These are phyloP conservation scores for Cirrhinus molitorella DNA, from an alignment of 2,797 vertebrate species.

Conservation along the genomic window DNA sequence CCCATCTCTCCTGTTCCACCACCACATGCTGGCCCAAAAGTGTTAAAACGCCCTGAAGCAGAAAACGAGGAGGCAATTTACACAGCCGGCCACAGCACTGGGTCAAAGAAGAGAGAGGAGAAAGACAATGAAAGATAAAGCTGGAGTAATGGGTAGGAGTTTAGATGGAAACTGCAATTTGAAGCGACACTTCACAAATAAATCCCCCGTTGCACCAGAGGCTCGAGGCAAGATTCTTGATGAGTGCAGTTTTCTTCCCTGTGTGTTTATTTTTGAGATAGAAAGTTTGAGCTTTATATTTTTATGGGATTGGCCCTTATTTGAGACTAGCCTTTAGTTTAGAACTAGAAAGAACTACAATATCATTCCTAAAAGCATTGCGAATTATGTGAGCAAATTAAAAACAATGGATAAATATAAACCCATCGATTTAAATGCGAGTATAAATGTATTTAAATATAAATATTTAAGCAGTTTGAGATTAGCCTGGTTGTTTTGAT, in stretches of 20 bases:
- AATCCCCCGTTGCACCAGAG: not conserved
- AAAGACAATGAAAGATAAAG: conserved; percentile 35
- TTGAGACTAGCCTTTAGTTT: not conserved
- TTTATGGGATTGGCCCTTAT: not conserved
- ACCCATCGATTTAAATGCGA: not conserved
- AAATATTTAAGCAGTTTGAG: no score
- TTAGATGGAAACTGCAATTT: conserved; percentile 3
- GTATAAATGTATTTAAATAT: not conserved
- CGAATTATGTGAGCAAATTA: not conserved
- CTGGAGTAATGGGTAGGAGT: not conserved
- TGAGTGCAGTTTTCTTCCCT: not conserved
- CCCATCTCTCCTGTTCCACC: conserved; percentile 42
- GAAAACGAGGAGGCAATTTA: conserved; percentile 80
- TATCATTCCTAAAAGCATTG: not conserved
- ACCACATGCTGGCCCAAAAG: conserved; percentile 76
- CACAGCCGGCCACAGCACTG: conserved; percentile 33
- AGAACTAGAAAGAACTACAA: not conserved
- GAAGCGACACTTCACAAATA: not conserved
- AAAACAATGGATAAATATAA: not conserved
- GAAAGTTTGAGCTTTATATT: not conserved
- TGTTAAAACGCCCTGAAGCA: conserved; percentile 79
- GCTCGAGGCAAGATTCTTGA: not conserved
- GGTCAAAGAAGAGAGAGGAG: conserved; percentile 1
- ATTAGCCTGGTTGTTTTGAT: no score
- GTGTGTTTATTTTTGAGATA: not conserved